Evolutionary conservation across 2,113 vertebrate genomes (phyloP), one percentile per base, ranked within the genome.

Genomic region (Neofelis nebulosa): DNA sequence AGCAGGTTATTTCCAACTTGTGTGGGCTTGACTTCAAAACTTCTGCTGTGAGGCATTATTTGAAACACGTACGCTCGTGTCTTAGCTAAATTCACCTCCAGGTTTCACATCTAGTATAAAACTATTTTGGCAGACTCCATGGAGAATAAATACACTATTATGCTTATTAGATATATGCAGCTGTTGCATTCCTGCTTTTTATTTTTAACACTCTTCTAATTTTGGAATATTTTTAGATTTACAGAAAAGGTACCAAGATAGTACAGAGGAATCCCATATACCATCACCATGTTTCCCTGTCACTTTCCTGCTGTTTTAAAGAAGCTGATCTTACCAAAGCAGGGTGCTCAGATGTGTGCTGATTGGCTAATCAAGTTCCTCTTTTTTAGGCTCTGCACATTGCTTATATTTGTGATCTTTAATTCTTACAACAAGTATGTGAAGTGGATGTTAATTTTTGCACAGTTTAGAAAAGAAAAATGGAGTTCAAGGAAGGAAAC

Each of bases 221-320:
- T 96, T 94, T 7, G 16, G 45, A 71, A 68, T 83, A 86, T 33
- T 57, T 93, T 93, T 96, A 79, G 29, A 23, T 84, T 92, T 52
- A 66, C 33, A 88, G 69, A 74, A 61, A 89, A 85, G 13, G 76
- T 25, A 2, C 36, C 50, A 61, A 63, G 15, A 38, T 50, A 84
- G 0, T 36, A 55, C 8, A 89, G 57, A 85, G 48, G 45, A 66
- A 57, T 36, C 10, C 16, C 7, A 16, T 84, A 36, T 36, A 48
- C 2, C 61, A 6, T 61, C 15, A 33, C 25, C 52, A 14, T 55
- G 31, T 91, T 95, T 83, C 41, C 33, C 7, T 55, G 68, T 66
- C 3, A 4, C n/a, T 84, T 66, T 88, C 4, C 11, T 89, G n/a
- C 61, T 79, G 52, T 52, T 65, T 87, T 85, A 89, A 92, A 84